Evolutionary conservation across 2,888 invertebrate genomes (phyloP), one percentile per base, ranked within the genome.

Genomic region (Metellina segmentata): DNA sequence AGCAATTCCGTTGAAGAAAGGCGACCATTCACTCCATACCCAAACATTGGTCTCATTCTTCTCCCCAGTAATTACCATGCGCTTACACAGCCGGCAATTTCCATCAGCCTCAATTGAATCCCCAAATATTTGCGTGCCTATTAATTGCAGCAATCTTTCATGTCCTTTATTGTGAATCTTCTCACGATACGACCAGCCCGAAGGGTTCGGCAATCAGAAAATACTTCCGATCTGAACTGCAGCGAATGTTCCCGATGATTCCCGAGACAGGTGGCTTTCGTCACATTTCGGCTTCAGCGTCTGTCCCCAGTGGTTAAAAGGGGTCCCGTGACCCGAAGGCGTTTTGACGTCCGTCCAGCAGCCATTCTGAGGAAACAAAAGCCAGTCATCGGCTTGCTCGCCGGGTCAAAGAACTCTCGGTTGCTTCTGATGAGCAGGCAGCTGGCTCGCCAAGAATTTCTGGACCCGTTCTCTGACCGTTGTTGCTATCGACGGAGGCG

Each of bases 361-460:
- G 34, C 78, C 20, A 53, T 16, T 53, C 71, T 79, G 85, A 90
- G 79, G 79, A 90, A 85, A 85, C 90, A 90, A 90, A 85, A 89
- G 85, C 83, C 19, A 79, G 51, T 53, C 90, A 90, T 85, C 90
- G 85, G 79, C 89, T 83, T 78, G 51, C 20, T 13, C 34, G 49
- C 51, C 19, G 69, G 89, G 89, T 89, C 70, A 89, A 89, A 71
- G 89, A 89, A 82, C 89, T 89, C 89, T 61, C 53, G 70, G 82
- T 49, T 75, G 74, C 20, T 79, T 86, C 88, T 88, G 82, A 61
- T 81, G 69, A n/a, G 77, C 81, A 75, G 61, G 53, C 16, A 75
- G 77, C 71, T 19, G 74, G 81, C 81, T 61, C 53, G 72, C 51
- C n/a, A 81, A 81, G 81, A 74, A 83, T 89, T 89, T 77, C 49